Conservation (phyloP, 2,113 vertebrate species). For the Barnardius zonarius region DNA sequence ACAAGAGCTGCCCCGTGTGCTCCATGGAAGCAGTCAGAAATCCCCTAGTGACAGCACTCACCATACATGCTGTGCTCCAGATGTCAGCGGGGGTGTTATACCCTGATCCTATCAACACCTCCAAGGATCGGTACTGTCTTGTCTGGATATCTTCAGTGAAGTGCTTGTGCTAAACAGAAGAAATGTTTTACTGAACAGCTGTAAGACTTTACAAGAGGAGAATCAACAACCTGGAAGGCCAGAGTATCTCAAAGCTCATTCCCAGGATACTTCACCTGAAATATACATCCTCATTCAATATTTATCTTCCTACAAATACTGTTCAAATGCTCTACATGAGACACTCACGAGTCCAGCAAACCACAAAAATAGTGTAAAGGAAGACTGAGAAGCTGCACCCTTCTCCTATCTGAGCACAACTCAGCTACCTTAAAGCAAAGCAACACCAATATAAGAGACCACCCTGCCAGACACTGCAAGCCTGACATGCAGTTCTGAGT, state of each 20-base stretch:
- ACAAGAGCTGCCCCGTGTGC: not conserved
- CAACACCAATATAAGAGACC: not conserved
- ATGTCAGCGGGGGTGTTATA: slow-evolving; percentile 96
- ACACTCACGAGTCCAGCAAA: not conserved
- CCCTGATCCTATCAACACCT: slow-evolving; percentile 92
- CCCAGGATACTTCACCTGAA: not conserved
- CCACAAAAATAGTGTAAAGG: not conserved
- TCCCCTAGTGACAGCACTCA: slow-evolving; percentile 45
- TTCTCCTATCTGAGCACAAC: not conserved
- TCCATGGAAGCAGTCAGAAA: accelerated
- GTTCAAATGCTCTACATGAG: not conserved
- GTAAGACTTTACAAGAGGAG: not conserved
- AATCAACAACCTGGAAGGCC: not conserved
- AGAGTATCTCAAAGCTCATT: not conserved
- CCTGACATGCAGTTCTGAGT: not conserved
- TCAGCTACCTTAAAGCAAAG: not conserved
- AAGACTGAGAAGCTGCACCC: not conserved
- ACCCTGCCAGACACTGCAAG: not conserved
- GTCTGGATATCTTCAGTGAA: slow-evolving; percentile 99
- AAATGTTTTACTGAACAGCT: not conserved
- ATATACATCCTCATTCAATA: not conserved
- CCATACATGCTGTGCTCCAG: slow-evolving; percentile 99
- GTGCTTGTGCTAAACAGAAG: slow-evolving; percentile 85
- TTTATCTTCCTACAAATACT: not conserved
- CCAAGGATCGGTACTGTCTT: slow-evolving; percentile 91